phyloP scores from a whole-genome alignment of 2,888 invertebrate species.

The Anarsia innoxiella region DNA sequence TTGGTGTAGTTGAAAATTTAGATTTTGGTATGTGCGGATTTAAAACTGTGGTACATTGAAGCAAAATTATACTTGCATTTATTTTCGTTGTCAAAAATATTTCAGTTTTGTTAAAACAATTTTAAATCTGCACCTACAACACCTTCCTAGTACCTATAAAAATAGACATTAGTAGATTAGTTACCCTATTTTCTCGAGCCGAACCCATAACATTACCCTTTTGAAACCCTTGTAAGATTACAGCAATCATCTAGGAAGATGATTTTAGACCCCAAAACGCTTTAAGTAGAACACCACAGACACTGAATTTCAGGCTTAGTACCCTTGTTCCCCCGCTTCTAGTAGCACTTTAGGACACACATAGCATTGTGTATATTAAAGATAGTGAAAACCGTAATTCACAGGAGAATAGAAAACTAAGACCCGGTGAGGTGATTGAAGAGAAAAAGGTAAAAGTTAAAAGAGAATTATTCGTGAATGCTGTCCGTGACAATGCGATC shows the following conservation, averaged over 20 bases:
- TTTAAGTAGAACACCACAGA: constrained; percentile 42
- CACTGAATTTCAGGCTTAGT: constrained; percentile 50
- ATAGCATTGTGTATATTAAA: constrained; percentile 51
- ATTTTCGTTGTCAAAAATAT: no score
- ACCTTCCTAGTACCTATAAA: background rate
- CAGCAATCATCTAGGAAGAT: constrained; percentile 49
- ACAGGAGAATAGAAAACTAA: constrained; percentile 92
- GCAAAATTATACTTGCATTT: no score
- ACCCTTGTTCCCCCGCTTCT: constrained; percentile 60
- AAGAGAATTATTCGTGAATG: constrained; percentile 64
- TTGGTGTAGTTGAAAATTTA: background rate
- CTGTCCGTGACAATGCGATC: constrained; percentile 66
- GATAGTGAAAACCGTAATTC: constrained; percentile 70
- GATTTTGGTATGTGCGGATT: no score
- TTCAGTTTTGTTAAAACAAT: no score
- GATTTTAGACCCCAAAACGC: constrained; percentile 45
- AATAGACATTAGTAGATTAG: constrained; percentile 46
- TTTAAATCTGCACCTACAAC: background rate
- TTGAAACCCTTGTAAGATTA: constrained; percentile 41
- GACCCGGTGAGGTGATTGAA: constrained; percentile 94
- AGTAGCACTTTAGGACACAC: constrained; percentile 35
- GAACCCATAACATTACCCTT: constrained; percentile 67
- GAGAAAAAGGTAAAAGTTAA: constrained; percentile 91
- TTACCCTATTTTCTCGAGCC: constrained; percentile 69
- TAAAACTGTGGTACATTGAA: no score